These are phyloP conservation scores for Halocynthia aurantium DNA, from an alignment of 23 tunicate species.

Conservation along the genomic window DNA sequence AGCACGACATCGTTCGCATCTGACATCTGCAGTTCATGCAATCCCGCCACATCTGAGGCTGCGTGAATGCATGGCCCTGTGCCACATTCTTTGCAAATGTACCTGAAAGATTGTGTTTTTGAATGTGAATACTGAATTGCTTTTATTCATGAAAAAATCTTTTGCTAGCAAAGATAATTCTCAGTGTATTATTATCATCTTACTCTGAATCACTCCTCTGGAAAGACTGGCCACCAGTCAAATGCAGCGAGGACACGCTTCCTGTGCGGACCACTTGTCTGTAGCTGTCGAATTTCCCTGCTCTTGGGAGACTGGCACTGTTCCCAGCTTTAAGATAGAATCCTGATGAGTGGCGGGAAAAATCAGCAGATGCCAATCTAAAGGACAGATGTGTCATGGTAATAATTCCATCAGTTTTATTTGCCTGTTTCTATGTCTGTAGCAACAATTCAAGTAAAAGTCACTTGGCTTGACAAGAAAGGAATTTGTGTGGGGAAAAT, in stretches of 20 bases:
- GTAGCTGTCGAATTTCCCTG: conserved; percentile 10
- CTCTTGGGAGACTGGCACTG: conserved; percentile 17
- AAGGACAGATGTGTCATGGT: neutral
- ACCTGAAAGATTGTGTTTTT: neutral
- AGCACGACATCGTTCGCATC: conserved; percentile 6
- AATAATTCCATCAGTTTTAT: too few species aligned
- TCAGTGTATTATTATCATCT: too few species aligned
- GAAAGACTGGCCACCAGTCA: neutral
- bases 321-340: conserved; percentile 1
- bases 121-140: too few species aligned
- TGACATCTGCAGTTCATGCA: conserved; percentile 14
- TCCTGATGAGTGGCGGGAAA: neutral
- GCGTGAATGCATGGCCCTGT: conserved; percentile 36
- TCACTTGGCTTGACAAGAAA: too few species aligned
- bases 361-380: neutral
- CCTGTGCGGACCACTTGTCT: conserved; percentile 1
- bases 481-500: too few species aligned
- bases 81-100: conserved; percentile 19
- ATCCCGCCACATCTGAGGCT: conserved; percentile 19
- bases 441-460: too few species aligned
- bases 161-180: too few species aligned
- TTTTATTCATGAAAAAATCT: too few species aligned
- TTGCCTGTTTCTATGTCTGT: too few species aligned
- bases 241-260: neutral
- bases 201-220: too few species aligned